Evolutionary conservation across 2,888 invertebrate species (phyloP), one percentile per base, ranked within the genome.

Genomic region (Pediacus dermestoides): DNA sequence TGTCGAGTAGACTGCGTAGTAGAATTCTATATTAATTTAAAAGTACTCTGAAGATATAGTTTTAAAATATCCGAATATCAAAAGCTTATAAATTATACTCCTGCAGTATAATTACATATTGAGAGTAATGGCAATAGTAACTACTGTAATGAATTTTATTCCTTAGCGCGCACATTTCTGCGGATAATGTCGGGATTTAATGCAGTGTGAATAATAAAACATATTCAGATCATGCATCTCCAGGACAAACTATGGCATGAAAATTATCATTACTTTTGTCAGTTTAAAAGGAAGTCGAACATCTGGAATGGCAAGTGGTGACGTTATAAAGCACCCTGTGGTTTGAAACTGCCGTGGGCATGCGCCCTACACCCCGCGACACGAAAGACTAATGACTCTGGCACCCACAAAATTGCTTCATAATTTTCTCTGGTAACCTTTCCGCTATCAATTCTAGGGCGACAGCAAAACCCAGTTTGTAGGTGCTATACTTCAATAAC

Each of bases 381-480:
- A 1, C 14, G 32, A 34, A 33, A 31, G 39, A 21, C 65, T 67
- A 67, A 67, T 67, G 64, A 66, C 61, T 54, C 55, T 58, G 55
- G 63, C 63, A 59, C 64, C 66, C 66, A 59, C 67, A 63, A 66
- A 66, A 68, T 68, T 68, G 66, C 66, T 68, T 68, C 68, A 68
- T 68, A 68, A 68, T 68, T 68, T 67, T 65, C 67, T 61, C 61
- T 49, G 57, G 63, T 64, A 67, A 66, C 67, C 67, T 65, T 66
- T 66, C 63, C 62, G 62, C 65, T 64, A 67, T 67, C 66, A 67
- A 66, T 67, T 66, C 57, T 52, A 52, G 53, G 52, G 55, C 57
- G 61, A 58, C 54, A 50, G 58, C 50, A 39, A 49, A 47, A 53
- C 53, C 57, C 53, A 49, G 46, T 50, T 54, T 42, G 45, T 52